Conservation (phyloP, 2,888 invertebrate species). For the Eubasilissa splendida region DNA sequence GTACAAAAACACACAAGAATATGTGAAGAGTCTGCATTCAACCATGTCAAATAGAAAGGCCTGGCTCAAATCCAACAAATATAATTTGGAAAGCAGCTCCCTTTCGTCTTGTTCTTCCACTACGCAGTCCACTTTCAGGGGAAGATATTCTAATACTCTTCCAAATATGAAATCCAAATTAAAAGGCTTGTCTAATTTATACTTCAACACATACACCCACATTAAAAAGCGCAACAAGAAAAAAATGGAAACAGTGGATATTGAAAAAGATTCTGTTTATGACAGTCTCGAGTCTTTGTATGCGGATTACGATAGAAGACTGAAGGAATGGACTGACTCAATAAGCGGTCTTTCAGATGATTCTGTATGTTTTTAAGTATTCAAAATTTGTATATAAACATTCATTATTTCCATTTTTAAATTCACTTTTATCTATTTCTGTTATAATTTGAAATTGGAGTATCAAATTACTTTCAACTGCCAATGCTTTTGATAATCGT, state of each 20-base stretch:
- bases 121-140: slow-evolving; percentile 17
- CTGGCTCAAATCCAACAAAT: slow-evolving; percentile 61
- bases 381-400: not conserved
- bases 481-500: too few relatives aligned
- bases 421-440: too few relatives aligned
- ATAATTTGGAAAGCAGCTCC: slow-evolving; percentile 1
- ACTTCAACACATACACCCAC: not conserved
- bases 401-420: too few relatives aligned
- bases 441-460: too few relatives aligned
- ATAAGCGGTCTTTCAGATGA: slow-evolving; percentile 59
- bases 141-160: slow-evolving; percentile 15
- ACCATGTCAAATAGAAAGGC: slow-evolving; percentile 65
- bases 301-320: slow-evolving; percentile 68
- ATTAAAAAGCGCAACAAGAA: not conserved
- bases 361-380: slow-evolving; percentile 45
- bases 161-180: slow-evolving; percentile 20
- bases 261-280: slow-evolving; percentile 27
- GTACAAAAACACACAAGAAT: slow-evolving; percentile 64
- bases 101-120: not conserved
- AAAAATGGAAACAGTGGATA: not conserved
- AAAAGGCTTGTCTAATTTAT: not conserved
- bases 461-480: too few relatives aligned
- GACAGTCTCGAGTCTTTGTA: slow-evolving; percentile 65
- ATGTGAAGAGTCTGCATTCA: slow-evolving; percentile 66
- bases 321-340: slow-evolving; percentile 71